A percentile compares a stretch with the other conserved stretches of the same genome.
Conservation (phyloP, 2,888 invertebrate species). For the Mimas tiliae region DNA sequence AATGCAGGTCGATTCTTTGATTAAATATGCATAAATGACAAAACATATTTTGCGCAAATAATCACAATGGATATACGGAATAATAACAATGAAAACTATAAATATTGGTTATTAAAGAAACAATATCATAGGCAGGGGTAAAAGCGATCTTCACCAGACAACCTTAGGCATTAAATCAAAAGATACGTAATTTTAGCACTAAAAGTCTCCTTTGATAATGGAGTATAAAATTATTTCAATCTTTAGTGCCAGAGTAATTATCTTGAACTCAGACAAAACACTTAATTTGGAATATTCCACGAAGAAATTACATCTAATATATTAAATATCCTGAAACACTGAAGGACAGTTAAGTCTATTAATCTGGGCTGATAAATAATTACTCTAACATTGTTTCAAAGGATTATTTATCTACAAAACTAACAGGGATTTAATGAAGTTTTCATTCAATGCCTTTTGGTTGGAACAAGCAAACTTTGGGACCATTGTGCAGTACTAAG, state of each 20-base stretch:
- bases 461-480: too few species aligned
- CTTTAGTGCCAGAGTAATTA: not conserved
- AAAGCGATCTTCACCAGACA: not conserved
- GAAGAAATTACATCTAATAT: not conserved
- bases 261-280: conserved; percentile 4
- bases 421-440: not conserved
- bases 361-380: not conserved
- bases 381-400: not conserved
- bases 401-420: not conserved
- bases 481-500: too few species aligned
- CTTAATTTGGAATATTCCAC: conserved; percentile 2
- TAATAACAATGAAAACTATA: too few species aligned
- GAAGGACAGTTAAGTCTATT: not conserved
- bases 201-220: conserved; percentile 6
- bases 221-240: conserved; percentile 14
- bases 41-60: too few species aligned
- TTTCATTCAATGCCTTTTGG: too few species aligned
- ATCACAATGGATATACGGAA: too few species aligned
- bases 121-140: not conserved
- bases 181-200: conserved; percentile 6
- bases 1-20: too few species aligned
- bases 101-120: too few species aligned
- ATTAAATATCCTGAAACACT: conserved; percentile 6
- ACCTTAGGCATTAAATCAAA: conserved; percentile 1
- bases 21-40: too few species aligned